Evolutionary conservation across 2,797 vertebrate genomes (phyloP), one percentile per base, ranked within the genome.

Genomic region (Pseudochirops corinnae): DNA sequence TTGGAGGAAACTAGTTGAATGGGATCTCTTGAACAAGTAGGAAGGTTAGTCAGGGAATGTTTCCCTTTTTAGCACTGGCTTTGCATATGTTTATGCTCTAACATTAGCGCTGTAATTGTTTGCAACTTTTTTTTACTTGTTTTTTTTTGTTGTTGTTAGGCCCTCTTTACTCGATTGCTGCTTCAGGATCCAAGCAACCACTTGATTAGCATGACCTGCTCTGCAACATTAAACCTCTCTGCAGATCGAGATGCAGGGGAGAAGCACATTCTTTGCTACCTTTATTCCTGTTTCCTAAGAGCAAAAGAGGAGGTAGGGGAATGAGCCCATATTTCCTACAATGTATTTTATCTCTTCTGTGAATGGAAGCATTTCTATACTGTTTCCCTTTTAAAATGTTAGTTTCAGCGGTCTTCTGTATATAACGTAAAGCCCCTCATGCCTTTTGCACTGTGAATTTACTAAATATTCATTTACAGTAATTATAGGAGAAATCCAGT

Each of bases 201-300:
- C 97, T 99, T 99, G 95, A 99, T 99, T 97, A 99, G 99, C 98
- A 99, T 99, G 99, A 99, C 99, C 0, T 99, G 99, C 33, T 99
- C 99, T 96, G 98, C 98, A 62, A 98, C 98, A 0, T 98, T 99
- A 96, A 99, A 99, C 98, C 99, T 99, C 94, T 99, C 99, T 0
- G 99, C 99, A 0, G 99, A 99, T 95, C 99, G 99, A 0, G 99
- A 99, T 6, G 99, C 99, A 0, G 99, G 99, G 67, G 99, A 99
- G 98, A 99, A 99, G 96, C 98, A 99, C 94, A 99, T 99, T 94
- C 98, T 99, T 95, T 99, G 98, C 55, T 99, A 99, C 96, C 99
- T 99, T 93, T 99, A 99, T 2, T 99, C 99, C 96, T 99, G 99
- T 97, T 99, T 99, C 98, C 99, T 99, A 98, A 99, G 99, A 98